Evolutionary conservation across 2,888 invertebrate genomes (phyloP).

Genomic region (Spisula subtruncata): DNA sequence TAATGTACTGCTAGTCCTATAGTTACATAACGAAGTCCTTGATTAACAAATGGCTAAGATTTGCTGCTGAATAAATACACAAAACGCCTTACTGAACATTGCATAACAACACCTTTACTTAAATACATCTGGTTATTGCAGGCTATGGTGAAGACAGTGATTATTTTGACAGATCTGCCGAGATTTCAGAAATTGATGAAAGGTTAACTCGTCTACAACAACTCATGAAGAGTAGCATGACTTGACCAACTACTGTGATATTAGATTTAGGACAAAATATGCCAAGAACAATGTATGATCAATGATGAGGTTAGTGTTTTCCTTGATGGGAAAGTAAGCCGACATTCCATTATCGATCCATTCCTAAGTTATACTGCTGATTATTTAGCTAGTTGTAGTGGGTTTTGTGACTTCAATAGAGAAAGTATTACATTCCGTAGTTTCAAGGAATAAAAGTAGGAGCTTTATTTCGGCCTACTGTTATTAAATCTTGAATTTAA

Average conservation of each 20-base stretch:
- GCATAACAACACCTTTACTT: too few species aligned
- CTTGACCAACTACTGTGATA: slow-evolving; percentile 62
- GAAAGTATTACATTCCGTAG: too few species aligned
- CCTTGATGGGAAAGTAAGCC: background rate
- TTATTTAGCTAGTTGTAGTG: background rate
- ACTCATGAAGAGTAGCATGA: slow-evolving; percentile 83
- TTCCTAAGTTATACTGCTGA: background rate
- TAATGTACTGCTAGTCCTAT: too few species aligned
- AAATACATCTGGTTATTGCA: slow-evolving; percentile 61
- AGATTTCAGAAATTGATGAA: slow-evolving; percentile 87
- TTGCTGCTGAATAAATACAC: too few species aligned
- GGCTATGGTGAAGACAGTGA: slow-evolving; percentile 82
- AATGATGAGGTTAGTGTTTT: background rate
- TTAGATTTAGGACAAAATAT: background rate
- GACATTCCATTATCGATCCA: background rate
- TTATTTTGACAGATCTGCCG: slow-evolving; percentile 84
- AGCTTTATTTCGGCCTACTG: too few species aligned
- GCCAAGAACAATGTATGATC: background rate
- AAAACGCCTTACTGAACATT: too few species aligned
- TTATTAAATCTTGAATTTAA: too few species aligned
- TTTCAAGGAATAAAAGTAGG: too few species aligned
- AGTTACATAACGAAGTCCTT: too few species aligned
- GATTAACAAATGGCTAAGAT: too few species aligned
- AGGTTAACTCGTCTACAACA: slow-evolving; percentile 85
- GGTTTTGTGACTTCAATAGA: background rate